These are phyloP conservation scores for Schrankia costaestrigalis DNA, from an alignment of 2,888 invertebrate species.

Conservation along the genomic window DNA sequence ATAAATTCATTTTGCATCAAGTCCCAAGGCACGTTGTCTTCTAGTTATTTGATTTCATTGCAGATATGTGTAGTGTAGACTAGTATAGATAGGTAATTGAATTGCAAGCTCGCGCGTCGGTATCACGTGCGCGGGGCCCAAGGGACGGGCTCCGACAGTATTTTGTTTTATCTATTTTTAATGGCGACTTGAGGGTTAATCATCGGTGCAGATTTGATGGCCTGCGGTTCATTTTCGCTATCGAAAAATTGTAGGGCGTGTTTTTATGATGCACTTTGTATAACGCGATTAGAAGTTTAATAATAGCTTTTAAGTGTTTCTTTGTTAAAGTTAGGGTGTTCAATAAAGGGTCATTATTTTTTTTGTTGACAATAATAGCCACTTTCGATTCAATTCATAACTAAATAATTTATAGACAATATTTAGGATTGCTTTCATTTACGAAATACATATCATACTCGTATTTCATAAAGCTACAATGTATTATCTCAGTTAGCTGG, in stretches of 20 bases:
- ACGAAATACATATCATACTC: constrained; percentile 15
- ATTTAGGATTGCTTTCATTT: constrained; percentile 19
- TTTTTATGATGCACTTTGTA: constrained; percentile 25
- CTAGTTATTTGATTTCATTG: constrained; percentile 51
- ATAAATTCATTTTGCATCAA: constrained; percentile 11
- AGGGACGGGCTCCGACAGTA: constrained; percentile 56
- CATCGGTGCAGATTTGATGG: constrained; percentile 59
- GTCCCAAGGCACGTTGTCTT: constrained; percentile 31
- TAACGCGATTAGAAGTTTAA: constrained; percentile 17
- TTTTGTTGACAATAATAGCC: no score
- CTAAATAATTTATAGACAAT: no score
- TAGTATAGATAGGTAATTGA: constrained; percentile 61
- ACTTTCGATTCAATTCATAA: no score
- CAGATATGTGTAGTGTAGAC: constrained; percentile 43
- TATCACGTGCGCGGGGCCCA: constrained; percentile 53
- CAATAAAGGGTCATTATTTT: background rate
- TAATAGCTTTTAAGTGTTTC: constrained; percentile 7
- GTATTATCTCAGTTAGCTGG: constrained; percentile 4
- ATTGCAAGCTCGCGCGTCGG: constrained; percentile 56
- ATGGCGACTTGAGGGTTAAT: constrained; percentile 67
- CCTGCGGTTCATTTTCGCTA: constrained; percentile 42
- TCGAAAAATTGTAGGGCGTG: constrained; percentile 27
- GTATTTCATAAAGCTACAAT: constrained; percentile 14
- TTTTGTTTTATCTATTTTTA: constrained; percentile 77
- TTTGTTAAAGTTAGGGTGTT: constrained; percentile 1